A percentile compares a stretch with the other conserved stretches of the same genome.
Evolutionary conservation across 2,797 vertebrate genomes (phyloP).

Genomic region (Melopsittacus undulatus): DNA sequence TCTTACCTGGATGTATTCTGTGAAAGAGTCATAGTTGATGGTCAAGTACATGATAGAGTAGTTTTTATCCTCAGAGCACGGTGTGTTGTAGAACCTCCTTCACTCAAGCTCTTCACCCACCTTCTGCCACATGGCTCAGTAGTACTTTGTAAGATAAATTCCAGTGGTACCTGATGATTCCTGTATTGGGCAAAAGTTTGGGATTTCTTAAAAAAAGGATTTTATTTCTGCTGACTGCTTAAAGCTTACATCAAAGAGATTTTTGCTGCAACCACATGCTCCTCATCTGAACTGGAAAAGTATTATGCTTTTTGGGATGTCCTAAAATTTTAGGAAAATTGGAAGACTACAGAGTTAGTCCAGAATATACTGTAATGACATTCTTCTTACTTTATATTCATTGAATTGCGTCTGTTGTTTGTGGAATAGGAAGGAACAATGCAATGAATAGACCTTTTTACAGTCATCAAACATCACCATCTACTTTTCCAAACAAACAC

Average conservation of each 20-base stretch:
- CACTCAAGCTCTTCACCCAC: not conserved
- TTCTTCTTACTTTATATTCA: not conserved
- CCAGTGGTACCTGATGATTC: not conserved
- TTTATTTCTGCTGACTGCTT: not conserved
- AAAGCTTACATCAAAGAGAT: not conserved
- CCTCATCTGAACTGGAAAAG: not conserved
- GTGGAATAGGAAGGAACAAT: not conserved
- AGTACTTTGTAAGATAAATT: not conserved
- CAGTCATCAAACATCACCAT: not conserved
- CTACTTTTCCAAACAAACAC: not conserved
- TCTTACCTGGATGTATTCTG: not conserved
- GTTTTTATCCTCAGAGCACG: not conserved
- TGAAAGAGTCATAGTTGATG: not conserved
- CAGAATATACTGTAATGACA: not conserved
- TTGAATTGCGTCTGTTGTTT: not conserved
- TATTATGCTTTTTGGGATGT: not conserved
- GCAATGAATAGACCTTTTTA: not conserved
- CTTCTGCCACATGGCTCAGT: not conserved
- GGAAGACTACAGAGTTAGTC: not conserved
- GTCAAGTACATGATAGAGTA: rapidly evolving
- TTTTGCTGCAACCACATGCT: not conserved
- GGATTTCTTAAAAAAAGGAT: not conserved
- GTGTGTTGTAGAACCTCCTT: not conserved
- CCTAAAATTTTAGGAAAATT: not conserved
- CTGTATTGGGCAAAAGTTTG: not conserved